Percentiles rank a stretch among this genome's conserved stretches.
Evolutionary conservation across 2,113 vertebrate genomes (phyloP).

Genomic region (Entelurus aequoreus): DNA sequence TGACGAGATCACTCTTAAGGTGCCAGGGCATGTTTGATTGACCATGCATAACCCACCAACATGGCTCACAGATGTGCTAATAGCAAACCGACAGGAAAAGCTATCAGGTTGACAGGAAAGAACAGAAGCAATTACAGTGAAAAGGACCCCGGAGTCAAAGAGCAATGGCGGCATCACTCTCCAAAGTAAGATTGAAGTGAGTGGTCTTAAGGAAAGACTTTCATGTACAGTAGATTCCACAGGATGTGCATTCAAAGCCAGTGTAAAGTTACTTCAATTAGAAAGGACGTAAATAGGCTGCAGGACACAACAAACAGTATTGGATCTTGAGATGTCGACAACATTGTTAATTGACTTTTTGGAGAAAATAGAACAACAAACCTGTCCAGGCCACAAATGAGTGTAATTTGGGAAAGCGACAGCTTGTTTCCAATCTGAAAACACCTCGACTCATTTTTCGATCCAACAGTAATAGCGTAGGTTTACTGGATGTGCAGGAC

Average conservation of each 20-base stretch:
- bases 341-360: background rate
- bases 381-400: background rate
- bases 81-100: background rate
- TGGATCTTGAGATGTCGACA: background rate
- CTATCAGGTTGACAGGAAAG: constrained; percentile 16
- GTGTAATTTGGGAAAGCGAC: constrained; percentile 1
- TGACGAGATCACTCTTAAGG: background rate
- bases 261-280: background rate
- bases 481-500: no score
- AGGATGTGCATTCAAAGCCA: background rate
- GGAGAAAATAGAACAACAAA: background rate
- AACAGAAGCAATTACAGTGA: constrained; percentile 1
- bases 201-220: background rate
- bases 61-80: background rate
- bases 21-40: constrained; percentile 18
- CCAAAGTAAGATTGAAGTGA: background rate
- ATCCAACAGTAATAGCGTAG: no score
- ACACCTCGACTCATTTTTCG: background rate
- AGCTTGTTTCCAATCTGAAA: background rate
- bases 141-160: background rate
- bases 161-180: background rate
- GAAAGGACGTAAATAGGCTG: background rate
- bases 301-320: background rate
- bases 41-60: constrained; percentile 12
- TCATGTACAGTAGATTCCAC: background rate